These are phyloP conservation scores for Penelope pileata DNA, from an alignment of 2,113 vertebrate species.

Conservation along the genomic window DNA sequence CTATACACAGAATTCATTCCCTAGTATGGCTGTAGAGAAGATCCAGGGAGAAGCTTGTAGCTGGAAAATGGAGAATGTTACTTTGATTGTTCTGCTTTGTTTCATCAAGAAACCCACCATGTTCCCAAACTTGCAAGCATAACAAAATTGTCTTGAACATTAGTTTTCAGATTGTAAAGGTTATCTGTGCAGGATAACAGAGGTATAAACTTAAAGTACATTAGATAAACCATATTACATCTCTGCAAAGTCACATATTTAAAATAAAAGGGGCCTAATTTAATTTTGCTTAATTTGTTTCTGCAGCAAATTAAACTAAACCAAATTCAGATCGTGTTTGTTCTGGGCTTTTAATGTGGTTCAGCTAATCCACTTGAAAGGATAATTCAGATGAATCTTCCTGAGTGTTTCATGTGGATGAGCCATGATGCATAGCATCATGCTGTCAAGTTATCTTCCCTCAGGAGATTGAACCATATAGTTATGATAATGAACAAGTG, in stretches of 20 bases:
- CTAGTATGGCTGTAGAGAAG: neutral
- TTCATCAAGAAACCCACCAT: neutral
- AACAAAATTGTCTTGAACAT: neutral
- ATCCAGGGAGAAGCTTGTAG: neutral
- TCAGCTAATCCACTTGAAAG: neutral
- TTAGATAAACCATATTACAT: neutral
- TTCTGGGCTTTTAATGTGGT: neutral
- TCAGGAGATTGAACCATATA: neutral
- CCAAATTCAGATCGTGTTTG: neutral
- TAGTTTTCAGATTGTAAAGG: neutral
- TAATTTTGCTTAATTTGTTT: neutral
- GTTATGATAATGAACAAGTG: neutral
- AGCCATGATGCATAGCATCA: neutral
- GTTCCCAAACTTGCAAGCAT: neutral
- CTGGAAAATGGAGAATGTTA: neutral
- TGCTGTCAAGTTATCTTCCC: neutral
- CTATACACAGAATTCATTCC: neutral
- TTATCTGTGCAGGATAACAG: neutral
- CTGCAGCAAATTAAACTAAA: neutral
- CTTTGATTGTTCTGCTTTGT: neutral
- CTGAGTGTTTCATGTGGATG: neutral
- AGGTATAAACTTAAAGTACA: neutral
- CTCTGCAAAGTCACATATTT: neutral
- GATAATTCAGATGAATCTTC: neutral
- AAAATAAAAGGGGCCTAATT: neutral